A percentile compares a stretch with the other conserved stretches of the same genome.
Conservation (phyloP, 1,140 invertebrate genomes). For the Hirudo medicinalis region DNA sequence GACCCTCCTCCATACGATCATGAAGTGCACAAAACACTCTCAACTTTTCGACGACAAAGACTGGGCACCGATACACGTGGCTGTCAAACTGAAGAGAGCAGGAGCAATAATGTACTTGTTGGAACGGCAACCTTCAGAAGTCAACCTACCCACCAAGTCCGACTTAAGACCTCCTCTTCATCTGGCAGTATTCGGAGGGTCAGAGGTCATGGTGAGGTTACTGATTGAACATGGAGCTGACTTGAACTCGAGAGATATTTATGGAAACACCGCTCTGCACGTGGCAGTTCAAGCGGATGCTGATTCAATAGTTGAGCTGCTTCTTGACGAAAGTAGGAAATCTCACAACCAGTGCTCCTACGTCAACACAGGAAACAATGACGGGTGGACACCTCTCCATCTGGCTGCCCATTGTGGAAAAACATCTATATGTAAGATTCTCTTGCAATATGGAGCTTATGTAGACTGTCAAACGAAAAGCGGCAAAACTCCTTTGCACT, state of each 20-base stretch:
- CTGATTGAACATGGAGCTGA: constrained; percentile 75
- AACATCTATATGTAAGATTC: constrained; percentile 71
- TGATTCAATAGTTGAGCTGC: neutral
- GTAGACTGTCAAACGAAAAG: constrained; percentile 71
- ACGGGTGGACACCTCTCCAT: constrained; percentile 46
- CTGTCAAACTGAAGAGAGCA: neutral
- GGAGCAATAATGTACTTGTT: neutral
- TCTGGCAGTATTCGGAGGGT: constrained; percentile 92
- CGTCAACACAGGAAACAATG: constrained; percentile 44
- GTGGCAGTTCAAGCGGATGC: constrained; percentile 12
- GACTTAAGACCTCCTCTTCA: constrained; percentile 53
- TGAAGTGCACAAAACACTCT: neutral
- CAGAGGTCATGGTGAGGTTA: constrained; percentile 78
- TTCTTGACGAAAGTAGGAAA: constrained; percentile 8
- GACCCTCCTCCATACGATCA: neutral
- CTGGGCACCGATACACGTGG: constrained; percentile 13
- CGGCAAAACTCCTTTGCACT: constrained; percentile 24
- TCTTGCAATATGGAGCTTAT: constrained; percentile 74
- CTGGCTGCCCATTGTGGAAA: constrained; percentile 21
- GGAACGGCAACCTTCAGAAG: neutral
- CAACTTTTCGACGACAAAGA: neutral
- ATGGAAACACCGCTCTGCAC: constrained; percentile 23
- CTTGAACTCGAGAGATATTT: constrained; percentile 20
- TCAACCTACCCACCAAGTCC: constrained; percentile 13
- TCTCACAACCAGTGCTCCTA: neutral